phyloP scores from a whole-genome alignment of 2,113 vertebrate genomes.

The Hemiscyllium ocellatum region DNA sequence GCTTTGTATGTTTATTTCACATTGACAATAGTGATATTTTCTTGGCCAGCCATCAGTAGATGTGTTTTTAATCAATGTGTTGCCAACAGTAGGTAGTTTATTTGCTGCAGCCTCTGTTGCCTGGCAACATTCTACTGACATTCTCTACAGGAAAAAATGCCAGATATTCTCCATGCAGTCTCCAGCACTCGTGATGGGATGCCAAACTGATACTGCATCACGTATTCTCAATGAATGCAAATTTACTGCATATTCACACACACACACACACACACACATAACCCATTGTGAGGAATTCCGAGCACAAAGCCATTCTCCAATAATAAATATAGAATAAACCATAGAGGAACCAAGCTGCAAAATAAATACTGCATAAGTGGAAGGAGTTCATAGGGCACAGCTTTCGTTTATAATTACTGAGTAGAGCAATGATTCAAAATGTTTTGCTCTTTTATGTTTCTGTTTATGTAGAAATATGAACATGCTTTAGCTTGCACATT shows the following conservation, averaged over 20 bases:
- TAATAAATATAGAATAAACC: background rate
- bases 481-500: background rate
- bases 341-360: background rate
- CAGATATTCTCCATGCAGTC: background rate
- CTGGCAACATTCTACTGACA: slow-evolving; percentile 10
- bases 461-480: background rate
- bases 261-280: background rate
- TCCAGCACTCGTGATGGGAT: background rate
- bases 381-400: background rate
- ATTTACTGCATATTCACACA: slow-evolving; percentile 16
- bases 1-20: background rate
- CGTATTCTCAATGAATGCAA: slow-evolving; percentile 22
- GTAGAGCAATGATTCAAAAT: background rate
- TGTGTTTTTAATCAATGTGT: slow-evolving; percentile 6
- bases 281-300: background rate
- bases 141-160: background rate
- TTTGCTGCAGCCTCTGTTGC: slow-evolving; percentile 23
- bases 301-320: background rate
- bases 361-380: background rate
- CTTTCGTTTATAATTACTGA: too few species aligned
- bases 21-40: background rate
- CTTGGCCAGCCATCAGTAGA: background rate
- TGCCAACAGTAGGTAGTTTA: slow-evolving; percentile 13
- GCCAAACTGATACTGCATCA: background rate
- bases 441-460: background rate